These are phyloP conservation scores for Cercopithecus mona DNA, from an alignment of 2,113 vertebrate species.

Conservation along the genomic window DNA sequence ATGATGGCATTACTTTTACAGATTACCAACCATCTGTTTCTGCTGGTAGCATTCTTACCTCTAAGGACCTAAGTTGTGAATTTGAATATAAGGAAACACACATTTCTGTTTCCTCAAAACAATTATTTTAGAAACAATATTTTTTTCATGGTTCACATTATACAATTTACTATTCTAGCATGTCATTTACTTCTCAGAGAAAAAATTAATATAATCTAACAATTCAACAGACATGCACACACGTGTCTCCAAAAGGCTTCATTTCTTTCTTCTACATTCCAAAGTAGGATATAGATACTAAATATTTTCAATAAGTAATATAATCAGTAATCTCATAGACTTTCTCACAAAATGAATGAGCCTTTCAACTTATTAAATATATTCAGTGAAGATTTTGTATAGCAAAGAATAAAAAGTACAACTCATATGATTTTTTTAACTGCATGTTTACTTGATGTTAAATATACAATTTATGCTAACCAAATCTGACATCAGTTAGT, in stretches of 20 bases:
- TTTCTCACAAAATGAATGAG: background rate
- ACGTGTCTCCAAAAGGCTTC: background rate
- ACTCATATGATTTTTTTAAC: background rate
- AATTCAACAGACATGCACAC: background rate
- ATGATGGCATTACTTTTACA: slow-evolving; percentile 8
- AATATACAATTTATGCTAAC: slow-evolving; percentile 8
- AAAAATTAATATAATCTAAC: background rate
- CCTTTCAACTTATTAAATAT: slow-evolving; percentile 12
- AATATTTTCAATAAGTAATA: slow-evolving; percentile 2
- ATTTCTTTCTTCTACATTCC: background rate
- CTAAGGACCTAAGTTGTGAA: background rate
- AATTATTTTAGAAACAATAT: slow-evolving; percentile 26
- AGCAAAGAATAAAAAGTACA: slow-evolving; percentile 38
- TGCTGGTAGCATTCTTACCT: background rate
- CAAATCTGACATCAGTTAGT: slow-evolving; percentile 25
- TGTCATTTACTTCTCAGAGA: background rate
- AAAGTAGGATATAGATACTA: background rate
- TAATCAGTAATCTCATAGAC: slow-evolving; percentile 8
- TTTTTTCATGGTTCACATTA: background rate
- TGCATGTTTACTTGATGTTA: background rate
- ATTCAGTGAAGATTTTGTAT: background rate
- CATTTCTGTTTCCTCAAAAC: background rate
- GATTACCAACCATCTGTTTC: background rate
- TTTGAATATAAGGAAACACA: background rate
- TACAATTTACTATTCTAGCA: background rate